Evolutionary conservation across 1,140 invertebrate genomes (phyloP).

Genomic region (Eurosta solidaginis): DNA sequence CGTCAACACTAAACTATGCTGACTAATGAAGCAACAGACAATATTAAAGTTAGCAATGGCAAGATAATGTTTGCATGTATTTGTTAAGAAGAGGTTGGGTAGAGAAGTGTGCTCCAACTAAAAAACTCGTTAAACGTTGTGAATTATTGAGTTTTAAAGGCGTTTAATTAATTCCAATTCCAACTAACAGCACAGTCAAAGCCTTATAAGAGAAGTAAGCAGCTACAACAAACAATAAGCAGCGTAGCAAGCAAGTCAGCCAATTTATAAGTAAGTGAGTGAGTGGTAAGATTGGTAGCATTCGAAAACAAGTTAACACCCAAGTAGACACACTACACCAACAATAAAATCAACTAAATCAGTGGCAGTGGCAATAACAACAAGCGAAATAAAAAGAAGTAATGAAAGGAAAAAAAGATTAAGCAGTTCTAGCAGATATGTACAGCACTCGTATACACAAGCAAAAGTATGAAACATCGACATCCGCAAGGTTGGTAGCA

Average conservation of each 20-base stretch:
- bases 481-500: neutral
- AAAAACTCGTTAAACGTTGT: slow-evolving; percentile 16
- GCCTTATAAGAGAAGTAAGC: neutral
- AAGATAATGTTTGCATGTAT: neutral
- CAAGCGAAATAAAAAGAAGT: neutral
- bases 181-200: slow-evolving; percentile 22
- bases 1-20: neutral
- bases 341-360: too few species aligned
- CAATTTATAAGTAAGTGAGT: neutral
- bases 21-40: neutral
- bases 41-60: neutral
- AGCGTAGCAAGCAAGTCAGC: neutral
- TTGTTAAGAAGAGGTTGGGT: neutral
- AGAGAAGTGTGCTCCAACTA: slow-evolving; percentile 10
- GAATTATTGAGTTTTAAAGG: slow-evolving; percentile 36
- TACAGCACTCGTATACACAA: neutral
- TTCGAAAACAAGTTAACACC: slow-evolving; percentile 13
- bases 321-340: neutral
- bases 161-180: slow-evolving; percentile 36
- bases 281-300: slow-evolving; percentile 12
- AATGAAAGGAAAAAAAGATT: neutral
- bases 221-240: neutral
- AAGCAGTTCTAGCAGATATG: neutral
- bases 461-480: neutral
- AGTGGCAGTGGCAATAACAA: too few species aligned